phyloP scores from a whole-genome alignment of 2,888 invertebrate genomes.

The Chelonus formosanus region DNA sequence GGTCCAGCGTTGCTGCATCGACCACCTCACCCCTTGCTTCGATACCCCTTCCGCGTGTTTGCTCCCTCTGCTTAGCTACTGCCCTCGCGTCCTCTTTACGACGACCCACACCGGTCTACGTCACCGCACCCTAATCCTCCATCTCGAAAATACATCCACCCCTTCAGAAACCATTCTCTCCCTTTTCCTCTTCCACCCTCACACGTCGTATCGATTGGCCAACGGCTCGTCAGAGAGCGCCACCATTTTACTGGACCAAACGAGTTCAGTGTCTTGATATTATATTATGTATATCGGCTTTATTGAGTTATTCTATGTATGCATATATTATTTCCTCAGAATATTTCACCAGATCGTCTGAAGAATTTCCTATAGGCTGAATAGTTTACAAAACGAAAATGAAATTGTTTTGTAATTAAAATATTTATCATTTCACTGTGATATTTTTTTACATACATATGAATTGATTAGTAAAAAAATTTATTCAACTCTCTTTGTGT shows the following conservation, averaged over 20 bases:
- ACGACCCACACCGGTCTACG: slow-evolving; percentile 46
- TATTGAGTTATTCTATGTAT: no score
- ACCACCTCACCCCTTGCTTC: slow-evolving; percentile 57
- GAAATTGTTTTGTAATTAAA: no score
- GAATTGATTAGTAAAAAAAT: slow-evolving; percentile 2
- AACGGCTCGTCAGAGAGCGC: slow-evolving; percentile 58
- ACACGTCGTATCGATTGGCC: slow-evolving; percentile 60
- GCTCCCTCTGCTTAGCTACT: slow-evolving; percentile 19
- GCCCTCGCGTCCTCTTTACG: slow-evolving; percentile 26
- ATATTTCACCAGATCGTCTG: no score
- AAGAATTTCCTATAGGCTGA: no score
- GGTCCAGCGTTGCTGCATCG: slow-evolving; percentile 63
- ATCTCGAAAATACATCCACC: slow-evolving; percentile 58
- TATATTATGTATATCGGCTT: no score
- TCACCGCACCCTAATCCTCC: slow-evolving; percentile 63
- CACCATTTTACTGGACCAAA: slow-evolving; percentile 48
- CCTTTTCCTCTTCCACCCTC: slow-evolving; percentile 36
- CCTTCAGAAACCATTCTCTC: slow-evolving; percentile 19
- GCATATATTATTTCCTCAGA: no score
- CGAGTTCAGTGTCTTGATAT: slow-evolving; percentile 39
- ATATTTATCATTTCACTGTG: no score
- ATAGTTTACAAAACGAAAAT: no score
- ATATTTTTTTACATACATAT: no score
- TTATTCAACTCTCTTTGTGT: slow-evolving; percentile 17
- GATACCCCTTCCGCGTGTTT: slow-evolving; percentile 29